These are phyloP conservation scores for Pseudolaguvia tuberculata DNA, from an alignment of 2,113 vertebrate genomes.

Conservation along the genomic window DNA sequence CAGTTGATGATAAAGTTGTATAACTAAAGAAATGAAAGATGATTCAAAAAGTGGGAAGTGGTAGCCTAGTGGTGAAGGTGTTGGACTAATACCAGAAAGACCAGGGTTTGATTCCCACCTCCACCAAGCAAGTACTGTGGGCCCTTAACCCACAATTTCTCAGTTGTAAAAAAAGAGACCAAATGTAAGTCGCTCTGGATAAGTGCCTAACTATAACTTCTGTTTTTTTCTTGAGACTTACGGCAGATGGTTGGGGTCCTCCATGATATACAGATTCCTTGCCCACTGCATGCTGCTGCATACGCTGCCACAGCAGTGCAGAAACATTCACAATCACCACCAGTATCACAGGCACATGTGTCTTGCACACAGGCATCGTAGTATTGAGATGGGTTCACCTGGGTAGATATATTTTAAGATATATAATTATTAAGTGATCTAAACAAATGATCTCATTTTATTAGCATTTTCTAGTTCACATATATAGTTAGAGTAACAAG, in stretches of 20 bases:
- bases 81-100: no score
- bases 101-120: no score
- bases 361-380: slow-evolving; percentile 82
- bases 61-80: no score
- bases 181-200: no score
- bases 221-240: slow-evolving; percentile 63
- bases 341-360: slow-evolving; percentile 82
- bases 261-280: slow-evolving; percentile 79
- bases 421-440: background rate
- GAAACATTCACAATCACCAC: slow-evolving; percentile 90
- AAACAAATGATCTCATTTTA: background rate
- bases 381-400: slow-evolving; percentile 80
- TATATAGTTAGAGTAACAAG: no score
- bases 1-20: background rate
- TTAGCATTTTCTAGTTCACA: background rate
- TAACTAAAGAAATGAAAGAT: no score
- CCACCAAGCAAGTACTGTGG: no score
- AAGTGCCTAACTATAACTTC: no score
- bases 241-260: slow-evolving; percentile 84
- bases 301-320: slow-evolving; percentile 89
- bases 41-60: no score
- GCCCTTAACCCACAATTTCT: no score
- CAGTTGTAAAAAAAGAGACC: no score
- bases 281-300: slow-evolving; percentile 77
- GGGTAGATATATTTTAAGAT: slow-evolving; percentile 2